Evolutionary conservation across 2,888 invertebrate genomes (phyloP).

Genomic region (Apotomis betuletana): DNA sequence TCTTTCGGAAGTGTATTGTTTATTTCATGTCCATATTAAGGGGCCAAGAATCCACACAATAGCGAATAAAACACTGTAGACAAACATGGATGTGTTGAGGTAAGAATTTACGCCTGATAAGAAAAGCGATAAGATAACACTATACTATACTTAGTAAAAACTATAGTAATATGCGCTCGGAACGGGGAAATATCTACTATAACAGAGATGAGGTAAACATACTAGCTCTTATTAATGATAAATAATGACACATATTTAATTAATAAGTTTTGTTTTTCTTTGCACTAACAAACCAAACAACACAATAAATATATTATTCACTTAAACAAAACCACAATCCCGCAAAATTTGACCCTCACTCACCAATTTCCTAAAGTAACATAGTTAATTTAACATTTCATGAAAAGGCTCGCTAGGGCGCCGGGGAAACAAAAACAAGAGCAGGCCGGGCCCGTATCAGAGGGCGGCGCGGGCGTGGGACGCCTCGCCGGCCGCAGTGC

Average conservation of each 20-base stretch:
- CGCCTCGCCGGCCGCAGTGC: slow-evolving; percentile 64
- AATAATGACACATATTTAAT: no score
- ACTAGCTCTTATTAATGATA: background rate
- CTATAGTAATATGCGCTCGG: slow-evolving; percentile 1
- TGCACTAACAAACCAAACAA: no score
- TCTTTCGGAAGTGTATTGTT: background rate
- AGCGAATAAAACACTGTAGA: slow-evolving; percentile 22
- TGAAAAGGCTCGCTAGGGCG: slow-evolving; percentile 44
- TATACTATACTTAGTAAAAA: slow-evolving; percentile 10
- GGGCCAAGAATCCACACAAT: slow-evolving; percentile 6
- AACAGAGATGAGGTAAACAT: background rate
- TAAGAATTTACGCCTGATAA: slow-evolving; percentile 36
- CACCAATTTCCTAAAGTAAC: slow-evolving; percentile 47
- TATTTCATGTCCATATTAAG: background rate
- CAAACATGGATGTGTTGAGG: slow-evolving; percentile 26
- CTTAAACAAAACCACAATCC: background rate
- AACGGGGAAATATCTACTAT: no score
- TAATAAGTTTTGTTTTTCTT: no score
- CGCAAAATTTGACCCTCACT: slow-evolving; percentile 25
- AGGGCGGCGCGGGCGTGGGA: slow-evolving; percentile 55
- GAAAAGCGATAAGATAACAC: slow-evolving; percentile 33
- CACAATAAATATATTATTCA: background rate
- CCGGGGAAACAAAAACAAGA: slow-evolving; percentile 62
- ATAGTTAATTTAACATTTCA: slow-evolving; percentile 40
- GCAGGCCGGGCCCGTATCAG: slow-evolving; percentile 53